Conservation (phyloP, 2,797 vertebrate genomes). For the Mycteria americana region DNA sequence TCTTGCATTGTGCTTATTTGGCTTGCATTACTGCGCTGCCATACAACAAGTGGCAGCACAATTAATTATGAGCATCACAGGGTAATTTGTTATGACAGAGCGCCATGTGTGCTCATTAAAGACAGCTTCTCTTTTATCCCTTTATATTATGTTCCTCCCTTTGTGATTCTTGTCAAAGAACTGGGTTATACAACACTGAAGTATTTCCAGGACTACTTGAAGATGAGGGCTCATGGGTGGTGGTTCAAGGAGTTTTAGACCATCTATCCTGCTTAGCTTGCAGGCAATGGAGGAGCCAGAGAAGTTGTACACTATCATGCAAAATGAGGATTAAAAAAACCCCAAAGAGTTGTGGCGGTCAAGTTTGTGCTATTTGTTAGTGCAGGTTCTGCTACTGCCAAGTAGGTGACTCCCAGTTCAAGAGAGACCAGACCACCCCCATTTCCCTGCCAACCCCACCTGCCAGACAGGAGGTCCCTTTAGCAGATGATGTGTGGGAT, state of each 20-base stretch:
- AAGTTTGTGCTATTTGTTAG: background rate
- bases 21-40: slow-evolving; percentile 24
- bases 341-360: background rate
- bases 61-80: slow-evolving; percentile 63
- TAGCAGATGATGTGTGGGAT: background rate
- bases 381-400: background rate
- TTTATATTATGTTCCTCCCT: slow-evolving; percentile 14
- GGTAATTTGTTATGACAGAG: slow-evolving; percentile 70
- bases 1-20: slow-evolving; percentile 56
- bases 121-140: slow-evolving; percentile 26
- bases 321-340: background rate
- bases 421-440: background rate
- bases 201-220: background rate
- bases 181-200: background rate
- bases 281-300: background rate
- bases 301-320: background rate
- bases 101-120: slow-evolving; percentile 62
- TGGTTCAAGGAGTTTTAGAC: background rate
- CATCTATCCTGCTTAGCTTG: background rate
- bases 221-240: background rate
- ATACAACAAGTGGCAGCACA: slow-evolving; percentile 41
- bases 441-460: background rate
- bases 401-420: background rate
- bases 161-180: slow-evolving; percentile 20
- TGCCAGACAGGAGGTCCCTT: background rate